Evolutionary conservation across 2,888 invertebrate species (phyloP), one percentile per base, ranked within the genome.

Genomic region (Sarcophaga rosellei): DNA sequence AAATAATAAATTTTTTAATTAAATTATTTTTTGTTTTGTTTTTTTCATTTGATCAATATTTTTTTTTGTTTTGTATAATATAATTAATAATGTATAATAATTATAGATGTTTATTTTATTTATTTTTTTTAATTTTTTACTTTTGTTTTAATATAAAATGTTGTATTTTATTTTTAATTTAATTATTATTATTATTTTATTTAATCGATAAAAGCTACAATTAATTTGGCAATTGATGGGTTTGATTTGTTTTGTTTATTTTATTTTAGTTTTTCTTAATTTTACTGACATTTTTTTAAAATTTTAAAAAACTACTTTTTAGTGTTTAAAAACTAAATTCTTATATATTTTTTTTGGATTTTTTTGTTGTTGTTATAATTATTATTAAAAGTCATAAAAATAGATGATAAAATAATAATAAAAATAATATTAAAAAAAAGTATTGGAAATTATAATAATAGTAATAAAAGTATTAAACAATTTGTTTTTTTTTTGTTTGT

Each of bases 191-290:
- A 89, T 90, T 90, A 89, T 90, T 88, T 87, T n/a, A n/a, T n/a
- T 89, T 90, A 89, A 90, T 90, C 90, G 88, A 90, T 91, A 91
- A 93, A 92, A 93, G 92, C 93, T 93, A 92, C 91, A 90, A 90
- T 90, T 91, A 92, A 92, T 92, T 92, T 92, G 93, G 93, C 92
- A 93, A 92, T 92, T 92, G 91, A 92, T 92, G 93, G 93, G 92
- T 92, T 91, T 90, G 90, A 91, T 91, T 91, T 90, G 80, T 85
- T 89, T 88, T 87, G 72, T 88, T 87, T 88, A 82, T 78, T 77
- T 77, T 84, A 66, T 45, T 70, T 25, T 78, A 20, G 35, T 8
- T 69, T 73, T 76, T 76, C 59, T 70, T 57, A 53, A 23, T 47
- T 66, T 85, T 79, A 81, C 69, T 74, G 81, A 87, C 65, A 80